Percentiles rank a stretch among this genome's conserved stretches.
Conservation (phyloP, 1,140 invertebrate species). For the Stegodyphus dumicola region DNA sequence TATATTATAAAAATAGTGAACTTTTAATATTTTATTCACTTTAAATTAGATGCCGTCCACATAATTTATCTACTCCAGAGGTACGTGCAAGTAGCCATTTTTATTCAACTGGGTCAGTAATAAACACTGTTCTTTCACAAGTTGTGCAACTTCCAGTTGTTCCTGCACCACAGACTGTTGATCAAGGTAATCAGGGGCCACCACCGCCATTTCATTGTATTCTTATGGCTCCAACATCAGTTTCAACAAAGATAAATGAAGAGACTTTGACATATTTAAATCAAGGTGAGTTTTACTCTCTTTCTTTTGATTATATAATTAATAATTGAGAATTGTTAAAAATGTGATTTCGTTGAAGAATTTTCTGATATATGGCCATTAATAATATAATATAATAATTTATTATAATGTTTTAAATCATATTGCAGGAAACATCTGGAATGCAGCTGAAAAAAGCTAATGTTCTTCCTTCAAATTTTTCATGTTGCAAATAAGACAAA, state of each 20-base stretch:
- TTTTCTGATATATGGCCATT: no score
- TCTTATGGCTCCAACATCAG: conserved; percentile 92
- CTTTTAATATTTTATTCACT: not conserved
- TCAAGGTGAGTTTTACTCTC: conserved; percentile 74
- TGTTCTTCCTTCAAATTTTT: not conserved
- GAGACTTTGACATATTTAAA: conserved; percentile 97
- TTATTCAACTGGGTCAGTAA: conserved; percentile 47
- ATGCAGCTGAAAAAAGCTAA: no score
- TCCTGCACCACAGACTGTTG: conserved; percentile 21
- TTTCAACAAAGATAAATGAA: conserved; percentile 95
- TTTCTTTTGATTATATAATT: not conserved
- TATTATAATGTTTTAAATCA: no score
- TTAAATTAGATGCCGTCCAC: conserved; percentile 48
- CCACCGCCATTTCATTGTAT: conserved; percentile 87
- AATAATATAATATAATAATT: no score
- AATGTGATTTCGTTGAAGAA: no score
- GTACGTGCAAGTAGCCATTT: conserved; percentile 51
- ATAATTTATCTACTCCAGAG: conserved; percentile 34
- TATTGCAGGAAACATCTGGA: no score
- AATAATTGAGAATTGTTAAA: no score
- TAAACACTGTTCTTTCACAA: conserved; percentile 53
- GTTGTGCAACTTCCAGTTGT: conserved; percentile 43
- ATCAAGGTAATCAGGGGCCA: conserved; percentile 45
- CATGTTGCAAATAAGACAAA: no score
- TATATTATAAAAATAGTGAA: no score